A percentile compares a stretch with the other conserved stretches of the same genome.
These are phyloP conservation scores for Chaetura pelagica DNA, from an alignment of 2,113 vertebrate genomes.

Conservation along the genomic window DNA sequence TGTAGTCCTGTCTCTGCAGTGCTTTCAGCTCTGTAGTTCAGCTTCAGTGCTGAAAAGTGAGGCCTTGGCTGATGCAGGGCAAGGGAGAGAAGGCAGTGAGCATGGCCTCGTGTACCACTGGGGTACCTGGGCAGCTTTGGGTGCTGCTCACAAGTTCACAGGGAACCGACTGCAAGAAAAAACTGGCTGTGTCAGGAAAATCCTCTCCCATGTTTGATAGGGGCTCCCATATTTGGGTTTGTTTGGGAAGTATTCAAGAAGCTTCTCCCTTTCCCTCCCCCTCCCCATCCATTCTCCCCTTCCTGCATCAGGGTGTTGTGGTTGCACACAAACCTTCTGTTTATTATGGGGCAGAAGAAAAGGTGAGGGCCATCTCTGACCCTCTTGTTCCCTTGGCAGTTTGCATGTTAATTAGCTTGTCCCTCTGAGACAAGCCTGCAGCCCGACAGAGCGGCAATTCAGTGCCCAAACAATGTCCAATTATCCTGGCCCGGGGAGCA, in stretches of 20 bases:
- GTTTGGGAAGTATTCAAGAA: background rate
- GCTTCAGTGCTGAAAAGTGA: background rate
- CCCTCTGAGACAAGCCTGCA: background rate
- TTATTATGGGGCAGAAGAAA: background rate
- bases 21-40: background rate
- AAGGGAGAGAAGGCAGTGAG: background rate
- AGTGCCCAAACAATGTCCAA: constrained; percentile 49
- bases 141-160: background rate
- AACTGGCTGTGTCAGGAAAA: background rate
- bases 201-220: rapidly evolving
- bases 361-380: background rate
- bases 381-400: background rate
- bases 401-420: constrained; percentile 22
- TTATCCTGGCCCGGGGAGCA: constrained; percentile 17
- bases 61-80: background rate
- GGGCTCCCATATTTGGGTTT: background rate
- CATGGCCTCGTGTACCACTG: rapidly evolving
- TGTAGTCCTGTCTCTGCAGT: background rate
- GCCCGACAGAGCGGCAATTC: constrained; percentile 42
- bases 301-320: rapidly evolving
- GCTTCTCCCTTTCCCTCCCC: background rate
- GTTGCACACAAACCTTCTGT: background rate
- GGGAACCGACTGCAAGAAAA: background rate
- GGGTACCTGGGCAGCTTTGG: background rate
- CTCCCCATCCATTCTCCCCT: background rate